Percentiles rank a stretch among this genome's conserved stretches.
These are phyloP conservation scores for Thryonomys swinderianus DNA, from an alignment of 2,113 vertebrate genomes.

Conservation along the genomic window DNA sequence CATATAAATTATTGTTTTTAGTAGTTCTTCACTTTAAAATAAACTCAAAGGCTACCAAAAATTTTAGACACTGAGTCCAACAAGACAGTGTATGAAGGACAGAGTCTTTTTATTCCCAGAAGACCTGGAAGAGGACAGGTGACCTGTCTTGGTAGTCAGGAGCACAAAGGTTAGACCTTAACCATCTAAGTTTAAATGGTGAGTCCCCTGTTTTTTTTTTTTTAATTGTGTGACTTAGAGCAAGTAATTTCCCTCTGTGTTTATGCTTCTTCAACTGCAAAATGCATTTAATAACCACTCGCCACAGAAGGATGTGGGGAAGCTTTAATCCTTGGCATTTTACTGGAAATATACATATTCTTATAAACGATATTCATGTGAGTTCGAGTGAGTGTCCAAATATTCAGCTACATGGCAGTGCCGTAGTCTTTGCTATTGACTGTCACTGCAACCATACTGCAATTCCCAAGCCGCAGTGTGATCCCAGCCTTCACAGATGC, in stretches of 20 bases:
- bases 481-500: neutral
- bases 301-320: neutral
- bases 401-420: neutral
- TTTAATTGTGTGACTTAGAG: neutral
- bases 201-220: neutral
- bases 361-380: rapidly evolving
- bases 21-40: neutral
- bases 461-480: neutral
- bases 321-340: neutral
- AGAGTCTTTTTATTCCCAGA: neutral
- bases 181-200: neutral
- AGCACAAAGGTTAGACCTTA: neutral
- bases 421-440: neutral
- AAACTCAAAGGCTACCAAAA: neutral
- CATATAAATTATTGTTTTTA: neutral
- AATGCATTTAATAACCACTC: neutral
- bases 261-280: neutral
- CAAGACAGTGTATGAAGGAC: neutral
- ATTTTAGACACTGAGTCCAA: neutral
- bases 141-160: too few relatives aligned
- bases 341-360: neutral
- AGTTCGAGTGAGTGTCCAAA: neutral
- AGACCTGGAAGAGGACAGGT: neutral
- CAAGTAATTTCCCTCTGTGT: neutral
- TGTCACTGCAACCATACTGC: neutral